Conservation (phyloP, 2,113 vertebrate species). For the Vulpes lagopus region DNA sequence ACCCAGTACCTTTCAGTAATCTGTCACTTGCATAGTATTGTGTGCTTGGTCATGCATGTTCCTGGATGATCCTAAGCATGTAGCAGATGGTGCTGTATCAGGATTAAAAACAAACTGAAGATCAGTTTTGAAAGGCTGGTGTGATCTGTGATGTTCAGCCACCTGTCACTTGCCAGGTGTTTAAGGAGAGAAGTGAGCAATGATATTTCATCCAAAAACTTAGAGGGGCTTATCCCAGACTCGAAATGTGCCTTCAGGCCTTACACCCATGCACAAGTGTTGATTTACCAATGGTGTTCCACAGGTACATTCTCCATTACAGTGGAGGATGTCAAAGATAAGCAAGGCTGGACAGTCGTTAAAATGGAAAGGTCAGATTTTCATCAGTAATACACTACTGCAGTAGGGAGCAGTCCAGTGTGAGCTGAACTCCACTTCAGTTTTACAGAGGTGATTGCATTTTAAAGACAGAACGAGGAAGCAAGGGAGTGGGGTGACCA, state of each 20-base stretch:
- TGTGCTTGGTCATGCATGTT: rapidly evolving
- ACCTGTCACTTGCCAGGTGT: background rate
- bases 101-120: background rate
- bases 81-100: background rate
- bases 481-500: background rate
- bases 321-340: background rate
- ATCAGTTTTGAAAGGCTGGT: background rate
- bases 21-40: background rate
- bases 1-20: background rate
- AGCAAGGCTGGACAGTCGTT: background rate
- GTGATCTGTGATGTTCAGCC: background rate
- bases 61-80: background rate
- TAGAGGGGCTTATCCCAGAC: background rate
- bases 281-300: background rate
- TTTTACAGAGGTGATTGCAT: background rate
- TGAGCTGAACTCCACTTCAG: background rate
- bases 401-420: background rate
- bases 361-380: background rate
- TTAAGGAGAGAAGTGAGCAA: background rate
- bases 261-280: background rate
- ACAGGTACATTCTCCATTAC: background rate
- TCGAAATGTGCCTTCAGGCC: background rate
- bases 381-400: background rate
- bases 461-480: background rate
- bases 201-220: background rate